Base-by-base conservation (phyloP, 2,797 vertebrate genomes). In the Galago senegalensis region DNA sequence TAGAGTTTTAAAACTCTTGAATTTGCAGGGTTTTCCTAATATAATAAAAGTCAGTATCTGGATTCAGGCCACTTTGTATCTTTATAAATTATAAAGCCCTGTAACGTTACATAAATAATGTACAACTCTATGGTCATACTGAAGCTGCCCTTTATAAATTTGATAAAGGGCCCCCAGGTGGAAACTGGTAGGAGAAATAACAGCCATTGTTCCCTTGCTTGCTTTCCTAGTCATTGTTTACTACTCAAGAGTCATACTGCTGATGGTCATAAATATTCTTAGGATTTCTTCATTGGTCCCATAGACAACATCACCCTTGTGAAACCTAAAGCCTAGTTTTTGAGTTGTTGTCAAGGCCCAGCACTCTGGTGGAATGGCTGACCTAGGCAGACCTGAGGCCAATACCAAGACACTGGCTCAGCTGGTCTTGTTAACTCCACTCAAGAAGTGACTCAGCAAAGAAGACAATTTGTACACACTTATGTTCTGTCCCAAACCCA, bases 81-180 rank as follows among this genome's bases (percentile, higher is more conserved):
- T 58, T 72, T 73, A 61, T 29, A 25, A 83, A 77, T 37, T 90
- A 27, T 31, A 18, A 96, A 89, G 87, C 4, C 60, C 89, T 80
- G 5, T 14, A 80, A 73, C 9, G 65, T 12, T 72, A 43, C 0
- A 3, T n/a, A 80, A 84, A 25, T 12, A 89, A 58, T 29, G 40
- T 43, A 60, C 20, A 53, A 31, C 20, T 34, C n/a, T 86, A n/a
- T 34, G 9, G 16, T 46, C 67, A 70, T 70, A 67, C 17, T 18
- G 65, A n/a, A 67, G n/a, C 65, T n/a, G 16, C 16, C 65, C 16
- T n/a, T 67, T 67, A n/a, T 67, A n/a, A 67, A n/a, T n/a, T n/a
- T n/a, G n/a, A 67, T n/a, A 67, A n/a, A n/a, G 31, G 31, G 31
- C 7, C 65, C n/a, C 31, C 18, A 67, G 16, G 31, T n/a, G 31